Conservation (phyloP, 2,797 vertebrate species). For the Octomys mimax region DNA sequence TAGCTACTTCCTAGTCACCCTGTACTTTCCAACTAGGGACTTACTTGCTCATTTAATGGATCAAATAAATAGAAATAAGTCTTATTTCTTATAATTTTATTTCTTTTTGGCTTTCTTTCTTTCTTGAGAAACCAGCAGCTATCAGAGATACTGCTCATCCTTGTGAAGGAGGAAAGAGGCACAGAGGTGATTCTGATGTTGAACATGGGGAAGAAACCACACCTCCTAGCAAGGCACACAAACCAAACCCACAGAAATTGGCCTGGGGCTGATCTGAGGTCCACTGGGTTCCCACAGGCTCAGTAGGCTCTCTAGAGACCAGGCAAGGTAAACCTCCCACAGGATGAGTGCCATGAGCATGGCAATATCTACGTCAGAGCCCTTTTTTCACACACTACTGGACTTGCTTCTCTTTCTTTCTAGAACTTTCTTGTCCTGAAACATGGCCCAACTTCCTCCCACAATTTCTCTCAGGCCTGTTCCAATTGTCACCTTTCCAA, state of each 20-base stretch:
- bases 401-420: background rate
- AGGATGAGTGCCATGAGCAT: background rate
- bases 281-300: rapidly evolving
- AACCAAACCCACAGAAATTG: background rate
- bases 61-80: conserved; percentile 62
- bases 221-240: background rate
- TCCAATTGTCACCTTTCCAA: conserved; percentile 16
- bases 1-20: conserved; percentile 79
- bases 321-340: background rate
- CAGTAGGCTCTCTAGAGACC: background rate
- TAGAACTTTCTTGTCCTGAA: conserved; percentile 33
- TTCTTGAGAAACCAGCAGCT: background rate
- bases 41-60: conserved; percentile 45
- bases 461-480: background rate
- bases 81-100: background rate
- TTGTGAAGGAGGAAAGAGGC: background rate
- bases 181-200: background rate
- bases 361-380: background rate
- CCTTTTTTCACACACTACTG: background rate
- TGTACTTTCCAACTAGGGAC: conserved; percentile 85
- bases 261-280: background rate
- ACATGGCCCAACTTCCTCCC: background rate
- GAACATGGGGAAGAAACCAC: background rate
- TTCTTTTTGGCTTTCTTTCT: background rate
- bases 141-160: background rate